Percentiles rank a stretch among this genome's conserved stretches.
Conservation (phyloP, 1,140 invertebrate genomes). For the Trichoplusia ni region DNA sequence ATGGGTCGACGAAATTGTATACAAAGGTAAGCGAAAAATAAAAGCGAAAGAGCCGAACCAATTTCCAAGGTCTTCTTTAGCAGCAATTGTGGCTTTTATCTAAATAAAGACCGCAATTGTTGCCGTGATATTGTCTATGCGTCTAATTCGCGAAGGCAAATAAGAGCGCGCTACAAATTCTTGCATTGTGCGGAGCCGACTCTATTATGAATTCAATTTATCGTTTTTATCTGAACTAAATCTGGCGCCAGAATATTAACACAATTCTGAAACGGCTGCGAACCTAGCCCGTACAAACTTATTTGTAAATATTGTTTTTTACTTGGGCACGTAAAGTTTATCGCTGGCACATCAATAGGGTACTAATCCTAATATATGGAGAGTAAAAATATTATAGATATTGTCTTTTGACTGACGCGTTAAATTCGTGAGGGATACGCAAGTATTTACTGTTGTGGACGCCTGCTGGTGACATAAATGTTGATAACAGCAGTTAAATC, state of each 20-base stretch:
- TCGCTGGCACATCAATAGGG: constrained; percentile 2
- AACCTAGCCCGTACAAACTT: neutral
- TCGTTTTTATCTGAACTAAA: neutral
- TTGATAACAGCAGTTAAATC: constrained; percentile 54
- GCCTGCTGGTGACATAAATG: constrained; percentile 53
- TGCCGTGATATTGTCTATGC: constrained; percentile 32
- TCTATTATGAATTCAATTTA: constrained; percentile 16
- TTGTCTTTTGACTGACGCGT: constrained; percentile 31
- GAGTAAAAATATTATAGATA: constrained; percentile 38
- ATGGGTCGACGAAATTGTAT: constrained; percentile 62
- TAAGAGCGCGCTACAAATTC: neutral
- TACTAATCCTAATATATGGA: constrained; percentile 10
- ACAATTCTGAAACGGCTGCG: too few relatives aligned
- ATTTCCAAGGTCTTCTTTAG: constrained; percentile 58
- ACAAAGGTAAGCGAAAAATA: constrained; percentile 67
- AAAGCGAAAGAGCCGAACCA: constrained; percentile 53
- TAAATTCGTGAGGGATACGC: constrained; percentile 29
- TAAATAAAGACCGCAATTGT: constrained; percentile 54
- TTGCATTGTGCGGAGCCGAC: neutral
- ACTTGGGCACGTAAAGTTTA: neutral
- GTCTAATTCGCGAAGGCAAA: neutral
- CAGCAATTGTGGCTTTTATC: constrained; percentile 37
- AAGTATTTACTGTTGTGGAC: constrained; percentile 31
- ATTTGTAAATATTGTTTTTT: neutral
- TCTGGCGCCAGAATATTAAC: too few relatives aligned